These are phyloP conservation scores for Eupithecia centaureata DNA, from an alignment of 2,888 invertebrate species.

Conservation along the genomic window DNA sequence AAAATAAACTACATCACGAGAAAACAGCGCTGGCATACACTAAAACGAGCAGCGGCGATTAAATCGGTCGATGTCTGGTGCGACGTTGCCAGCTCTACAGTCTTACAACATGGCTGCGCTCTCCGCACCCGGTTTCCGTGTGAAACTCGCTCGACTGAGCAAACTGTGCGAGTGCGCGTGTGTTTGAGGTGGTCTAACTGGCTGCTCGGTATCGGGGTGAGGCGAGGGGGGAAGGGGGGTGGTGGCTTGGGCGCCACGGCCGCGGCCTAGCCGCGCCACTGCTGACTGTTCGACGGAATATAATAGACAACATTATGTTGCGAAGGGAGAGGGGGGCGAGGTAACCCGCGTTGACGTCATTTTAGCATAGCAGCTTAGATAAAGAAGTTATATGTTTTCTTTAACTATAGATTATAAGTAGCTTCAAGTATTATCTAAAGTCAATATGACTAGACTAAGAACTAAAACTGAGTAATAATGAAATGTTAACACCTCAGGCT, in stretches of 20 bases:
- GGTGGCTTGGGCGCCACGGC: slow-evolving; percentile 46
- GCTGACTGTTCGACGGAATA: slow-evolving; percentile 48
- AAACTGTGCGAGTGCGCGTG: slow-evolving; percentile 71
- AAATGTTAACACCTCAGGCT: too few species aligned
- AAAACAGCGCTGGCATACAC: slow-evolving; percentile 62
- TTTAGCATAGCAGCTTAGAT: slow-evolving; percentile 40
- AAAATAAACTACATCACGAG: slow-evolving; percentile 38
- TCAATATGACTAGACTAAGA: background rate
- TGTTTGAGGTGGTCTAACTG: slow-evolving; percentile 63
- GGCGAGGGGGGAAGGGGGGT: slow-evolving; percentile 46
- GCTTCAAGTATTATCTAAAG: background rate
- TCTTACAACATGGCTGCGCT: slow-evolving; percentile 82
- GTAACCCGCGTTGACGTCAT: slow-evolving; percentile 75
- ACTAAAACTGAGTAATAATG: too few species aligned
- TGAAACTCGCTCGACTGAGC: slow-evolving; percentile 80
- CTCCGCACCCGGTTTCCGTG: slow-evolving; percentile 82
- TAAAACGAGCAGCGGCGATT: slow-evolving; percentile 62
- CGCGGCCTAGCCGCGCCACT: slow-evolving; percentile 34
- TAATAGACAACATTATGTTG: slow-evolving; percentile 46
- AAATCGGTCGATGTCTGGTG: slow-evolving; percentile 83
- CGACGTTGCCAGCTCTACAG: slow-evolving; percentile 81
- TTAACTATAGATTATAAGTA: background rate
- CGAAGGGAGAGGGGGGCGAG: slow-evolving; percentile 57
- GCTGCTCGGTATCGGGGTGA: slow-evolving; percentile 48
- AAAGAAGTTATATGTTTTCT: background rate